phyloP scores from a whole-genome alignment of 2,113 vertebrate species.

The Nothobranchius furzeri region DNA sequence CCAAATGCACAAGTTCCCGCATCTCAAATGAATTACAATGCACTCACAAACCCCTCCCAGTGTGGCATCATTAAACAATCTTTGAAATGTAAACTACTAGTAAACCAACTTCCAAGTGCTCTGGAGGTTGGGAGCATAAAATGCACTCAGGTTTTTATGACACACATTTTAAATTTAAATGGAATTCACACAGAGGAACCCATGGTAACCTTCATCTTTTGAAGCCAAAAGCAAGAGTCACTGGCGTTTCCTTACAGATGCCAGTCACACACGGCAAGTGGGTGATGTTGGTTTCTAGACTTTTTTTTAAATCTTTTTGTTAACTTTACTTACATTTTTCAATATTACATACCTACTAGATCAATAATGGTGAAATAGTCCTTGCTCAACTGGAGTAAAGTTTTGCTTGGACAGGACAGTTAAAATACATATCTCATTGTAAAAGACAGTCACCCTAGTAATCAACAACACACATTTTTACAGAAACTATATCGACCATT shows the following conservation, averaged over 20 bases:
- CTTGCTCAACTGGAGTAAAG: too few relatives aligned
- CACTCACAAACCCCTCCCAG: constrained; percentile 34
- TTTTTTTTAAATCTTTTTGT: too few relatives aligned
- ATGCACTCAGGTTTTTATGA: constrained; percentile 8
- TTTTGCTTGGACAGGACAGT: too few relatives aligned
- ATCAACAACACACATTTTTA: too few relatives aligned
- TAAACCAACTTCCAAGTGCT: constrained; percentile 37
- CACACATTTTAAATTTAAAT: constrained; percentile 14
- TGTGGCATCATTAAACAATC: constrained; percentile 50
- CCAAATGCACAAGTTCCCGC: constrained; percentile 35
- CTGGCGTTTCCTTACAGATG: background rate
- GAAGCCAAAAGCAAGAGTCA: background rate
- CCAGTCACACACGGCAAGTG: too few relatives aligned
- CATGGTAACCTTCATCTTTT: background rate
- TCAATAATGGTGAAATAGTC: too few relatives aligned
- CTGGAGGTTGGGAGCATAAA: constrained; percentile 11
- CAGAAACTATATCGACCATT: too few relatives aligned
- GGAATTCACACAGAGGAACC: constrained; percentile 7
- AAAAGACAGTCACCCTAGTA: too few relatives aligned
- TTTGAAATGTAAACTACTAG: constrained; percentile 62
- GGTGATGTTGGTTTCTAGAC: too few relatives aligned
- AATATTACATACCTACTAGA: too few relatives aligned
- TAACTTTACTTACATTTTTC: too few relatives aligned
- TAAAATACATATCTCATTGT: too few relatives aligned
- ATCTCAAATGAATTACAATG: constrained; percentile 49